These are phyloP conservation scores for Agonopterix subpropinquella DNA, from an alignment of 2,888 invertebrate species.

Conservation along the genomic window DNA sequence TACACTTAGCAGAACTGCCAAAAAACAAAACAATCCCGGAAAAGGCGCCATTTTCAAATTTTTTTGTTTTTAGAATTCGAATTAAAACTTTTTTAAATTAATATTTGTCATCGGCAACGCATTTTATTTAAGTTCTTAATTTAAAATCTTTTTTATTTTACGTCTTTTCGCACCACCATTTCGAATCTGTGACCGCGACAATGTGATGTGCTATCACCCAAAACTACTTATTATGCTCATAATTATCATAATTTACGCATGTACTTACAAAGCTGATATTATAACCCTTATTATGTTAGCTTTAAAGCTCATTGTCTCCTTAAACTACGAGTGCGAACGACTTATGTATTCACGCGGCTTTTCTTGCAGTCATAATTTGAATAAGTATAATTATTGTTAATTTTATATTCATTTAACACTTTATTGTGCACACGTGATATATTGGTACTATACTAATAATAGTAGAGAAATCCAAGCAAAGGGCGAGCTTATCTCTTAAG, in stretches of 20 bases:
- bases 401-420: no score
- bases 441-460: no score
- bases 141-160: not conserved
- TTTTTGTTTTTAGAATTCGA: not conserved
- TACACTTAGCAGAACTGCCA: constrained; percentile 1
- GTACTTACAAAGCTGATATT: not conserved
- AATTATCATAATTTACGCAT: constrained; percentile 4
- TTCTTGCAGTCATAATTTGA: no score
- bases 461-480: no score
- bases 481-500: no score
- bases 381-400: no score
- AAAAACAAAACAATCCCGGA: not conserved
- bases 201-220: constrained; percentile 29
- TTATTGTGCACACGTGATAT: no score
- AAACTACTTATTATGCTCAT: constrained; percentile 26
- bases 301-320: constrained; percentile 1
- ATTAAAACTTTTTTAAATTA: not conserved
- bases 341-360: no score
- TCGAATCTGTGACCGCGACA: constrained; percentile 19
- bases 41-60: constrained; percentile 1
- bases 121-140: no score
- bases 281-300: not conserved
- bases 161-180: constrained; percentile 20
- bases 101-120: no score
- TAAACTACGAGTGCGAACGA: no score